A percentile compares a stretch with the other conserved stretches of the same genome.
These are phyloP conservation scores for Pammene fasciana DNA, from an alignment of 2,888 invertebrate species.

Conservation along the genomic window DNA sequence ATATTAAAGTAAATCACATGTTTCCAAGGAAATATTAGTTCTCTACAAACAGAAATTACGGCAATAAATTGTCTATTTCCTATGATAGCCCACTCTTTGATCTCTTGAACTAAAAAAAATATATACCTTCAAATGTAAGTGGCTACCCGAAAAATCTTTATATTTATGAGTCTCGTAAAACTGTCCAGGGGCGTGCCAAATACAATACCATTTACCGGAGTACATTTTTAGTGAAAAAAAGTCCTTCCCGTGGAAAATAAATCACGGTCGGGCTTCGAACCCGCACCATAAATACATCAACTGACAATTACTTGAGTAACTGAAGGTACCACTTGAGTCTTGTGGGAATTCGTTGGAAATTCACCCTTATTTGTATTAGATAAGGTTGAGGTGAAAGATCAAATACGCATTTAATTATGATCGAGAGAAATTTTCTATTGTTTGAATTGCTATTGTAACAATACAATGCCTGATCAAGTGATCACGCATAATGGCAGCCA, in stretches of 20 bases:
- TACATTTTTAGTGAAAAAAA: slow-evolving; percentile 40
- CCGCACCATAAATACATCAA: slow-evolving; percentile 62
- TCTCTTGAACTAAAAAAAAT: background rate
- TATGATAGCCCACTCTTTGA: too few species aligned
- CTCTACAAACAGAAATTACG: too few species aligned
- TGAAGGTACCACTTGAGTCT: slow-evolving; percentile 31
- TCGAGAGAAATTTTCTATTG: background rate
- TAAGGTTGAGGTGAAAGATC: background rate
- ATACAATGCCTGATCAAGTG: background rate
- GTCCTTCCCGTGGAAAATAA: slow-evolving; percentile 48
- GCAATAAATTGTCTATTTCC: too few species aligned
- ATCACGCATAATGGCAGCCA: background rate
- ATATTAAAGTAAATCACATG: too few species aligned
- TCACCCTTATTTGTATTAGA: background rate
- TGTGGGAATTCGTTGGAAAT: background rate
- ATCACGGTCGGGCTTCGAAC: slow-evolving; percentile 54
- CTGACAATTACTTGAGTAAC: slow-evolving; percentile 61
- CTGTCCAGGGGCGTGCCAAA: slow-evolving; percentile 36
- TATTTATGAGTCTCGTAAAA: slow-evolving; percentile 38
- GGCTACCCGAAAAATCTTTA: slow-evolving; percentile 30
- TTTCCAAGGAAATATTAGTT: too few species aligned
- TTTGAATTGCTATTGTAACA: slow-evolving; percentile 2
- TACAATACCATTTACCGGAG: slow-evolving; percentile 38
- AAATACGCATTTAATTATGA: too few species aligned
- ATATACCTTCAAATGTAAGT: background rate